Evolutionary conservation across 2,113 vertebrate genomes (phyloP).

Genomic region (Scopus umbretta): DNA sequence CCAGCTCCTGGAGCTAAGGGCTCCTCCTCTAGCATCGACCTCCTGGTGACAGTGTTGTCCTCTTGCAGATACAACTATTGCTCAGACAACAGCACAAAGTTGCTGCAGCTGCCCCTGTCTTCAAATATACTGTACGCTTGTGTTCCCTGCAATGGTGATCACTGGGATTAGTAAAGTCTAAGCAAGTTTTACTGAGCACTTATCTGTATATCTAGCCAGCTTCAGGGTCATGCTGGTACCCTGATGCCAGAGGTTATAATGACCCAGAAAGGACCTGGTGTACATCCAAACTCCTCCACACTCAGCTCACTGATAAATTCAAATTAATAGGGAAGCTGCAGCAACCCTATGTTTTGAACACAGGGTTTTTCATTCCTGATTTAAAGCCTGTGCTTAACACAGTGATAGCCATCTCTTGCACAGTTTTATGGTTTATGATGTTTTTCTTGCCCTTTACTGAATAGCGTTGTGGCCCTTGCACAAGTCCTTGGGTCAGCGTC

Average conservation of each 20-base stretch:
- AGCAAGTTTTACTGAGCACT: background rate
- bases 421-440: background rate
- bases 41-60: background rate
- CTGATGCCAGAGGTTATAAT: background rate
- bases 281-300: background rate
- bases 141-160: background rate
- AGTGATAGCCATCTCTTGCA: background rate
- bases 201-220: background rate
- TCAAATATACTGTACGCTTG: accelerated
- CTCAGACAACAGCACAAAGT: background rate
- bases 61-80: background rate
- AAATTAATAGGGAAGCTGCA: background rate
- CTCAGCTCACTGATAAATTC: background rate
- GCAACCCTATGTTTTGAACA: background rate
- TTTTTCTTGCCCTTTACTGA: background rate
- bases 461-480: background rate
- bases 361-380: background rate
- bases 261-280: background rate
- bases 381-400: background rate
- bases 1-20: accelerated
- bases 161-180: background rate
- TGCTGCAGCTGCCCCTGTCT: background rate
- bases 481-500: background rate
- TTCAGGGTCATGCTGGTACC: background rate
- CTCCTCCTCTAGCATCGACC: background rate